These are phyloP conservation scores for Pristionchus pacificus DNA, from an alignment of 1,140 invertebrate species.

Conservation along the genomic window DNA sequence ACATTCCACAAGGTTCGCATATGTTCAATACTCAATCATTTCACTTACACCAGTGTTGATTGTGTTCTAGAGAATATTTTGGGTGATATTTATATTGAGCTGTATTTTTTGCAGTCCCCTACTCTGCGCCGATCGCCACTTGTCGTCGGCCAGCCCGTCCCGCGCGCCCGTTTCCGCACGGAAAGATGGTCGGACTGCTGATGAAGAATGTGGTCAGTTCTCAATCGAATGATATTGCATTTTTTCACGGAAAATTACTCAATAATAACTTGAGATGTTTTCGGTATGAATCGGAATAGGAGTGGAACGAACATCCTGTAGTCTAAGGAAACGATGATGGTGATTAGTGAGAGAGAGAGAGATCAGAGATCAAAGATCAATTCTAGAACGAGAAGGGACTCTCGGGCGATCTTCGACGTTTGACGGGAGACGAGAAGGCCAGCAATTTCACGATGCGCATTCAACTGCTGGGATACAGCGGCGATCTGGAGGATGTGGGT, in stretches of 20 bases:
- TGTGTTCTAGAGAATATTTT: too few relatives aligned
- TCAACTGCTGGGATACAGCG: conserved; percentile 50
- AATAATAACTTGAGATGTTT: too few relatives aligned
- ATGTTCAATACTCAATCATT: too few relatives aligned
- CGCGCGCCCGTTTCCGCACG: conserved; percentile 45
- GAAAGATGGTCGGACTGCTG: conserved; percentile 42
- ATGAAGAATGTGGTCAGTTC: conserved; percentile 28
- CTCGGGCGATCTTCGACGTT: conserved; percentile 45
- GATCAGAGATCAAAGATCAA: too few relatives aligned
- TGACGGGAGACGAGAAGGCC: conserved; percentile 23
- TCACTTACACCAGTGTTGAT: too few relatives aligned
- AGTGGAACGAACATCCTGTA: too few relatives aligned
- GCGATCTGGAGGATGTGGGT: conserved; percentile 47
- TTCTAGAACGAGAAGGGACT: conserved; percentile 43
- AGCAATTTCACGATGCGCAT: conserved; percentile 55
- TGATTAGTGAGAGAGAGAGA: too few relatives aligned
- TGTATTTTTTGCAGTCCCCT: not conserved
- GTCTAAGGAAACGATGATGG: too few relatives aligned
- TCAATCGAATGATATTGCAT: too few relatives aligned
- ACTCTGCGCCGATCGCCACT: conserved; percentile 31
- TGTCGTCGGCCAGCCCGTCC: conserved; percentile 39
- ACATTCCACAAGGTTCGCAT: conserved; percentile 31
- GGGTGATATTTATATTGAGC: not conserved
- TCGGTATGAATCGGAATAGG: too few relatives aligned
- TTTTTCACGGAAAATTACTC: too few relatives aligned